These are phyloP conservation scores for Mimas tiliae DNA, from an alignment of 2,888 invertebrate species.

Conservation along the genomic window DNA sequence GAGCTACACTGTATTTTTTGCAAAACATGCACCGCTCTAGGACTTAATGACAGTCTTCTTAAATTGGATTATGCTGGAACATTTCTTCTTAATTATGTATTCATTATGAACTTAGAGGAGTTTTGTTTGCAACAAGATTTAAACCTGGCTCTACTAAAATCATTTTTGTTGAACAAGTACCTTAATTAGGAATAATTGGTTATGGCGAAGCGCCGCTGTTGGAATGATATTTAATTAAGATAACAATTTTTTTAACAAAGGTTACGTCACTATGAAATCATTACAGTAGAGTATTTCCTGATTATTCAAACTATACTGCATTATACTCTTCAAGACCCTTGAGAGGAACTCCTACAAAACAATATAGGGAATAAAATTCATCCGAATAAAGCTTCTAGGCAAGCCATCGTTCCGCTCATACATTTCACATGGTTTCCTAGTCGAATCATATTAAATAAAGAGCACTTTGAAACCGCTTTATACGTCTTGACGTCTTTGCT, in stretches of 20 bases:
- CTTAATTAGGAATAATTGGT: neutral
- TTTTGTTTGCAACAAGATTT: neutral
- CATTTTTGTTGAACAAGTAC: neutral
- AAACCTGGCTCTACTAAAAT: neutral
- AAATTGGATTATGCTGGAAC: conserved; percentile 34
- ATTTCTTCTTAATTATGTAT: conserved; percentile 42
- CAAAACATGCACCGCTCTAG: conserved; percentile 59
- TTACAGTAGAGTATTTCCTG: neutral
- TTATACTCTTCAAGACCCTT: conserved; percentile 33
- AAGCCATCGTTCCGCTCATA: conserved; percentile 37
- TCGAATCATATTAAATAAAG: conserved; percentile 23
- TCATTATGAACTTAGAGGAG: conserved; percentile 31
- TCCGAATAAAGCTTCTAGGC: conserved; percentile 48
- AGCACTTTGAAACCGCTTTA: neutral
- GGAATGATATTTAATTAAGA: neutral
- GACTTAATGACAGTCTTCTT: conserved; percentile 48
- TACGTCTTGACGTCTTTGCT: neutral
- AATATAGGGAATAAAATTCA: conserved; percentile 54
- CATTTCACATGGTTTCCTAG: conserved; percentile 47
- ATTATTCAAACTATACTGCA: conserved; percentile 23
- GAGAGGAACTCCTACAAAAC: conserved; percentile 47
- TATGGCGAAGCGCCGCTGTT: neutral
- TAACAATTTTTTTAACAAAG: neutral
- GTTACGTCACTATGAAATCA: neutral
- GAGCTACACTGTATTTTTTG: conserved; percentile 63